Evolutionary conservation across 2,888 invertebrate genomes (phyloP).

Genomic region (Ethmia dodecea): DNA sequence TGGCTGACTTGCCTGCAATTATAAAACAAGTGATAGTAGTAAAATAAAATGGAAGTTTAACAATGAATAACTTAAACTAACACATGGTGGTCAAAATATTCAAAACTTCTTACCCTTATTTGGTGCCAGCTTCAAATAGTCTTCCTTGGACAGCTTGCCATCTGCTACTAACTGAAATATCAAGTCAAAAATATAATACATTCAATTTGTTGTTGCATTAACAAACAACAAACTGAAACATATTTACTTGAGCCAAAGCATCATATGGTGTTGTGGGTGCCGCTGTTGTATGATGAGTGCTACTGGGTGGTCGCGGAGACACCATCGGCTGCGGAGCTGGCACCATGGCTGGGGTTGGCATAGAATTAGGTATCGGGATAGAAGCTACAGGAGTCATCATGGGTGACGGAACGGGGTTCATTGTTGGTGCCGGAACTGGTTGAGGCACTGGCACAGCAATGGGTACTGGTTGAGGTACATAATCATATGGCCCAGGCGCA

Average conservation of each 20-base stretch:
- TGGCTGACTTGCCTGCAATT: constrained; percentile 11
- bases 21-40: constrained; percentile 5
- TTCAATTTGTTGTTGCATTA: background rate
- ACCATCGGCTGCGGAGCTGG: constrained; percentile 33
- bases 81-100: background rate
- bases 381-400: constrained; percentile 13
- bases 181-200: constrained; percentile 16
- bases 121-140: constrained; percentile 64
- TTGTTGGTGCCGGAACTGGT: constrained; percentile 19
- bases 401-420: constrained; percentile 32
- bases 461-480: constrained; percentile 26
- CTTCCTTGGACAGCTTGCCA: constrained; percentile 64
- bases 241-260: constrained; percentile 64
- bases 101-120: constrained; percentile 50
- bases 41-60: background rate
- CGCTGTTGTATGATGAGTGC: constrained; percentile 8
- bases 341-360: constrained; percentile 25
- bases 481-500: constrained; percentile 33
- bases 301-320: constrained; percentile 21
- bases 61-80: background rate
- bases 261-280: constrained; percentile 41
- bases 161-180: constrained; percentile 70
- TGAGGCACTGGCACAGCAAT: constrained; percentile 24
- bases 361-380: too few species aligned
- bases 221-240: constrained; percentile 6